These are phyloP conservation scores for Allobates femoralis DNA, from an alignment of 2,797 vertebrate species.

Conservation along the genomic window DNA sequence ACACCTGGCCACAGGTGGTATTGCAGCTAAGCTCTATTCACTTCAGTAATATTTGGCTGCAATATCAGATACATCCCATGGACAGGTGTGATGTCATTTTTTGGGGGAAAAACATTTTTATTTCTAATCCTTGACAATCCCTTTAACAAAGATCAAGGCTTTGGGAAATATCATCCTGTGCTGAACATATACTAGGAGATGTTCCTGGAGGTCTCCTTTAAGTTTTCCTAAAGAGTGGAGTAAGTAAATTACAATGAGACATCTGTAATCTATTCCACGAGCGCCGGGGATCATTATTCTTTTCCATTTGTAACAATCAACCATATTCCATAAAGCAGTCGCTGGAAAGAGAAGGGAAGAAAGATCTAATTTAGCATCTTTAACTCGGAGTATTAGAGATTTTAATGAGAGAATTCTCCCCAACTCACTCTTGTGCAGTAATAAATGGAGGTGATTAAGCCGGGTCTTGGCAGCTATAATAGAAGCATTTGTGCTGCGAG, in stretches of 20 bases:
- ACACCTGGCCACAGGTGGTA: too few species aligned
- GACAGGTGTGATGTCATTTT: background rate
- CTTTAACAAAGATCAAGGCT: background rate
- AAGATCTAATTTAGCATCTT: slow-evolving; percentile 76
- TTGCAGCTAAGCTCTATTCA: too few species aligned
- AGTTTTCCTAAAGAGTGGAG: slow-evolving; percentile 43
- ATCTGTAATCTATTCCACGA: slow-evolving; percentile 71
- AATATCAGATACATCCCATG: too few species aligned
- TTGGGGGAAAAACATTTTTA: background rate
- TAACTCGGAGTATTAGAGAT: slow-evolving; percentile 70
- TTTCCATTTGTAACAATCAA: slow-evolving; percentile 75
- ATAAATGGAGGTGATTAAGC: slow-evolving; percentile 73
- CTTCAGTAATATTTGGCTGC: too few species aligned
- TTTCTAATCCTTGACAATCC: background rate
- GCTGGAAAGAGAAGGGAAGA: slow-evolving; percentile 54
- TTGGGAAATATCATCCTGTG: background rate
- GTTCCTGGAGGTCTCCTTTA: slow-evolving; percentile 36
- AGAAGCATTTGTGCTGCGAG: slow-evolving; percentile 61
- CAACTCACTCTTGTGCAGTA: slow-evolving; percentile 68
- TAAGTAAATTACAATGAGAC: slow-evolving; percentile 62
- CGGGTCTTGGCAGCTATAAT: slow-evolving; percentile 58
- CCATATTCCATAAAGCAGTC: slow-evolving; percentile 71
- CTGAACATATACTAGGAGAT: background rate
- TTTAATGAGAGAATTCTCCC: slow-evolving; percentile 76
- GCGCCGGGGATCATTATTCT: slow-evolving; percentile 69